Base-by-base conservation (phyloP, 1,140 invertebrate species). In the Hycleus phaleratus region DNA sequence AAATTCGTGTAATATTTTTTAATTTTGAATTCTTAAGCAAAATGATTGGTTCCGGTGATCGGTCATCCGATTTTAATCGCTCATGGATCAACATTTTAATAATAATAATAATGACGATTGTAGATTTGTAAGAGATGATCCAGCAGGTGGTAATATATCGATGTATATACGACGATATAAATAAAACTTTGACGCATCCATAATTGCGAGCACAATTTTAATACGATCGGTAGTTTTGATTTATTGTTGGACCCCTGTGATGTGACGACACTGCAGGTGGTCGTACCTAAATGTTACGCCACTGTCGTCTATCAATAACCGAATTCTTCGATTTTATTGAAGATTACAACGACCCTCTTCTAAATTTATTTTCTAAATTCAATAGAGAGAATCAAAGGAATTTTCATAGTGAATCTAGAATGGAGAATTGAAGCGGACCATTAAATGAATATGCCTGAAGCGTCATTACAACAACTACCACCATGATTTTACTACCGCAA, bases 191-290 rank as follows among this genome's bases (percentile, higher is more conserved):
- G 68, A 70, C 68, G 63, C 62, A 66, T 68, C 63, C 59, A 65
- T 70, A 70, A 70, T 70, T 70, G 68, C 68, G 60, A 63, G 59
- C 63, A 63, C 59, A 56, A 57, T 57, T 60, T 69, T 60, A 64
- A 65, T 63, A 61, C 63, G 68, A 68, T 70, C 68, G 64, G 66
- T 68, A 68, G 68, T 68, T 68, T 62, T 66, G 65, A 70, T 70
- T 70, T 70, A 70, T 67, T 56, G 39, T 12, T 32, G 61, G 45
- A 60, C 64, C 61, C 63, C 66, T 63, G 56, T 51, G 64, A 64
- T 48, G 59, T 32, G 40, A 44, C 39, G 56, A 44, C 64, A 50
- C 66, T 58, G 59, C 50, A 50, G 66, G 66, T 47, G 54, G 62
- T 53, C 58, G 42, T 51, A 49, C 49, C 50, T 54, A 58, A 5